Conservation (phyloP, 2,113 vertebrate species). For the Galemys pyrenaicus region DNA sequence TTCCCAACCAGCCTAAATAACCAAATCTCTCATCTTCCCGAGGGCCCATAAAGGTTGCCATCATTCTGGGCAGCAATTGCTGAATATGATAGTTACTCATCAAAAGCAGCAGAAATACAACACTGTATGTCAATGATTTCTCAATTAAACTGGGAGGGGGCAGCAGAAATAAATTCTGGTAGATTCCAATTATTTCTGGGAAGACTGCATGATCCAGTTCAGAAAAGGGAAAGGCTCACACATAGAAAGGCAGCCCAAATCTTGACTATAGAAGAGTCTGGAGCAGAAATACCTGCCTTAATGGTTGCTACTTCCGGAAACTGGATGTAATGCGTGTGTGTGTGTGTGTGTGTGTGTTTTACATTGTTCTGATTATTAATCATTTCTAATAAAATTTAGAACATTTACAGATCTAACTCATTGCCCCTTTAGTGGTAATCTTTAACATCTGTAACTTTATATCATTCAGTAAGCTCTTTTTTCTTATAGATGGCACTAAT, state of each 20-base stretch:
- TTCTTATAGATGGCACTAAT: not conserved
- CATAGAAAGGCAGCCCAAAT: not conserved
- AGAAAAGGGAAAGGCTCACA: not conserved
- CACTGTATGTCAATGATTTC: not conserved
- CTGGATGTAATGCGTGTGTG: not conserved
- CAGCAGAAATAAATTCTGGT: slow-evolving; percentile 47
- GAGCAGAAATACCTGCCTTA: not conserved
- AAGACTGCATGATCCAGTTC: slow-evolving; percentile 2
- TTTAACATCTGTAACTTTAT: slow-evolving; percentile 41
- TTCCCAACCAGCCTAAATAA: slow-evolving; percentile 13
- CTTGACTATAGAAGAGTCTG: not conserved
- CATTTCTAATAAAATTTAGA: slow-evolving; percentile 49
- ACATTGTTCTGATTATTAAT: not conserved
- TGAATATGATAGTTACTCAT: slow-evolving; percentile 38
- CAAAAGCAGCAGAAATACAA: slow-evolving; percentile 42
- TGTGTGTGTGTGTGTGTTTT: too few relatives aligned
- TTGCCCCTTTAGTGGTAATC: slow-evolving; percentile 29
- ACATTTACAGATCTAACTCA: slow-evolving; percentile 11
- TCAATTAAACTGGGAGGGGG: not conserved
- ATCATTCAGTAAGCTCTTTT: not conserved
- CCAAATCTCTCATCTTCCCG: not conserved
- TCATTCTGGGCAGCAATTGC: not conserved
- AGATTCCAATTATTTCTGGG: not conserved
- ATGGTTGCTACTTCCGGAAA: slow-evolving; percentile 33
- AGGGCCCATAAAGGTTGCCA: not conserved